phyloP scores from a whole-genome alignment of 2,113 vertebrate species.

The Mobula hypostoma region DNA sequence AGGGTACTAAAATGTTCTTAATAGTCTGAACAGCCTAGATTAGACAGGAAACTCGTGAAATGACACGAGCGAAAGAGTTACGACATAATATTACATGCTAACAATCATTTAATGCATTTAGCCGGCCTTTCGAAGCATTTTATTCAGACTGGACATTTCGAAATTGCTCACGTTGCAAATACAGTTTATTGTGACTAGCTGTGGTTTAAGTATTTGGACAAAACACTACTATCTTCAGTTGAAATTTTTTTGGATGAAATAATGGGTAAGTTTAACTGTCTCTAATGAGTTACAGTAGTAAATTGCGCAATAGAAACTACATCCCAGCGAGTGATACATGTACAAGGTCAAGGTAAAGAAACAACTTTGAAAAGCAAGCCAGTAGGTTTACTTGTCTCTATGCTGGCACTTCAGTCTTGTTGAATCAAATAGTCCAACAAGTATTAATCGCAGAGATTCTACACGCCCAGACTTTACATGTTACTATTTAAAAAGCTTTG shows the following conservation, averaged over 20 bases:
- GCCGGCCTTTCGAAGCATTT: neutral
- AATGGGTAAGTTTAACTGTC: neutral
- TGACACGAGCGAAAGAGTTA: neutral
- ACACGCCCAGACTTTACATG: neutral
- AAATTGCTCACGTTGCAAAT: neutral
- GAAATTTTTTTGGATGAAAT: neutral
- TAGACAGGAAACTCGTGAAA: neutral
- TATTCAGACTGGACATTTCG: neutral
- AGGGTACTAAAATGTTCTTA: too few species aligned
- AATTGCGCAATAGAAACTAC: neutral
- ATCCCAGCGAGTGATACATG: too few species aligned
- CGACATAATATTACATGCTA: neutral
- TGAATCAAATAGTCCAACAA: neutral
- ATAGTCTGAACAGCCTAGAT: neutral
- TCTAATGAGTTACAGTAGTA: neutral
- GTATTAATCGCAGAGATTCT: neutral
- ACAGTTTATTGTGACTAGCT: neutral
- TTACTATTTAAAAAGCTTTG: too few species aligned
- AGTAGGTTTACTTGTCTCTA: neutral
- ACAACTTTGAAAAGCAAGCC: neutral
- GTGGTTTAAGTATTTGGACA: neutral
- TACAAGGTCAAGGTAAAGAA: neutral
- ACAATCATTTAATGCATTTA: neutral
- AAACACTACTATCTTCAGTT: too few species aligned
- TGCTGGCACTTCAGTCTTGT: neutral